Base-by-base conservation (phyloP, 2,113 vertebrate species). In the Grus americana region DNA sequence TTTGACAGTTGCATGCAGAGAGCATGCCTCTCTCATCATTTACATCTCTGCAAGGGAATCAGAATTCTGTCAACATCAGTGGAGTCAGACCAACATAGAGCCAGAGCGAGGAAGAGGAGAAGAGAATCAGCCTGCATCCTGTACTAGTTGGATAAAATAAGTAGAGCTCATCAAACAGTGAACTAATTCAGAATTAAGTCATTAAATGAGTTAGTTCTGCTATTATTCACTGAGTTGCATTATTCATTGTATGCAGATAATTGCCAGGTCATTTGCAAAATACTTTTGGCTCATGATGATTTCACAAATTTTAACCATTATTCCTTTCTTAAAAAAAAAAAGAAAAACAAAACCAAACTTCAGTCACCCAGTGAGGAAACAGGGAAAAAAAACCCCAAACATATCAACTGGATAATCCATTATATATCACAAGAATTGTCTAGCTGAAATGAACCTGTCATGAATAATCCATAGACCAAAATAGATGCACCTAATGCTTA, bases 391-490 rank as follows among this genome's bases (percentile, higher is more conserved):
- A 47, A 0, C 1, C 5, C 18, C 54, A 78, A 27, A 19, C 20
- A 47, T 50, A 65, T 15, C 10, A 92, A 58, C 18, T 71, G 17
- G 20, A 74, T 83, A 88, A 88, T 84, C 61, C 38, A 90, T 86
- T 83, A 54, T 59, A 40, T 70, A 88, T 84, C 67, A 90, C 19
- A 74, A 84, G 38, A 38, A 55, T 23, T 76, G 59, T 66, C 54
- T 83, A 71, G 42, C 30, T 88, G 72, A 88, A 96, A 76, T 49
- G 34, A 96, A 80, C 38, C 55, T 50, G 32, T 63, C 63, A 90
- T 88, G 67, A 93, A 94, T 93, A 94, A 96, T 55, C 86, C 75
- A 94, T 44, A 74, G 26, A 71, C 50, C 52, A 92, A 90, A 97
- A 88, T 4, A 88, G 79, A 78, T 71, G 67, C 65, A 94, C 75